Conservation (phyloP, 2,888 invertebrate species). For the Nesidiocoris tenuis region DNA sequence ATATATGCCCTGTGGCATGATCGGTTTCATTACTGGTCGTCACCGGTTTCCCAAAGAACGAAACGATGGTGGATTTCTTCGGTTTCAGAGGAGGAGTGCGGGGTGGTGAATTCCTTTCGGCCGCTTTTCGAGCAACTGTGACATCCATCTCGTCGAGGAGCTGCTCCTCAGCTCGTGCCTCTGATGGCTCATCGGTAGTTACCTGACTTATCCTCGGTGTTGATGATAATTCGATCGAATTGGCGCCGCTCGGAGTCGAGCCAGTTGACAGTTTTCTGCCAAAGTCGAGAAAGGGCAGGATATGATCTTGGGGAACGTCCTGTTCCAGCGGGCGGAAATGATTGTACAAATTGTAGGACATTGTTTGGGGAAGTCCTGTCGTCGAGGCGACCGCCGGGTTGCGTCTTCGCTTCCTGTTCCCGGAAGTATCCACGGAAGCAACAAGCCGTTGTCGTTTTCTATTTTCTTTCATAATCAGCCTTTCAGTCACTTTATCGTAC, state of each 20-base stretch:
- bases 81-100: slow-evolving; percentile 47
- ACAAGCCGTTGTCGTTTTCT: slow-evolving; percentile 42
- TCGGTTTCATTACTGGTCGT: neutral
- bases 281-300: slow-evolving; percentile 70
- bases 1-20: neutral
- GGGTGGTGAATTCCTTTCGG: slow-evolving; percentile 54
- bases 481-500: slow-evolving; percentile 47
- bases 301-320: slow-evolving; percentile 63
- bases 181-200: slow-evolving; percentile 34
- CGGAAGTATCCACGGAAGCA: neutral
- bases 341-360: slow-evolving; percentile 61
- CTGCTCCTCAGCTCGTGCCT: slow-evolving; percentile 52
- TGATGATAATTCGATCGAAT: slow-evolving; percentile 52
- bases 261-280: slow-evolving; percentile 64
- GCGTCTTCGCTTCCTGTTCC: slow-evolving; percentile 37
- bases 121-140: slow-evolving; percentile 52
- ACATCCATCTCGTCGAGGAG: slow-evolving; percentile 54
- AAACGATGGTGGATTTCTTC: slow-evolving; percentile 4
- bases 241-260: slow-evolving; percentile 51
- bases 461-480: slow-evolving; percentile 41
- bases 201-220: slow-evolving; percentile 43
- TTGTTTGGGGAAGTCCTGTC: slow-evolving; percentile 47
- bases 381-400: slow-evolving; percentile 39
- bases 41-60: slow-evolving; percentile 19
- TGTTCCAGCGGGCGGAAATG: slow-evolving; percentile 65